Conservation (phyloP, 2,797 vertebrate genomes). For the Ceyx erithaca region DNA sequence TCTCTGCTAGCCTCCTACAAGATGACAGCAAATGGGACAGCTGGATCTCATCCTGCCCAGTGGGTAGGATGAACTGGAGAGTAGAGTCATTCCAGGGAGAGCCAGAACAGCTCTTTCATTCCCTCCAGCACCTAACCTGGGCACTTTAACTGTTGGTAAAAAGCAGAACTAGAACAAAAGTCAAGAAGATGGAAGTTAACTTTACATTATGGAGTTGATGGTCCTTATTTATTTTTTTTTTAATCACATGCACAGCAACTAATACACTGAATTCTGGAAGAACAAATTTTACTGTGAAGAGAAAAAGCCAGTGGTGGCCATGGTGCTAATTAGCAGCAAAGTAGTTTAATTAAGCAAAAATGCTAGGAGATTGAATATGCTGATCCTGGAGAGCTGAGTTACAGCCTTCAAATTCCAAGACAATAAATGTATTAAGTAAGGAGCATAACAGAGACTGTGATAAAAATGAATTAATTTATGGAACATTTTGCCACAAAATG, state of each 20-base stretch:
- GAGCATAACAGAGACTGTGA: neutral
- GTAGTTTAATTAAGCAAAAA: neutral
- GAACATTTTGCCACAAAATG: neutral
- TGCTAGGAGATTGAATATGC: neutral
- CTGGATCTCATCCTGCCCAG: neutral
- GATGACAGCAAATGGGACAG: fast-evolving
- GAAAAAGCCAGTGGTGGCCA: neutral
- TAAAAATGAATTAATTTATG: neutral
- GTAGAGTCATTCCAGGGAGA: neutral
- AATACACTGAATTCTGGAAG: slow-evolving; percentile 1
- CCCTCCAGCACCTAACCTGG: neutral
- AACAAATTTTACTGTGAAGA: neutral
- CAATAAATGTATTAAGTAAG: neutral
- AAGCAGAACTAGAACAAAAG: neutral
- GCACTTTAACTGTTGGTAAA: neutral
- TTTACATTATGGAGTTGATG: neutral
- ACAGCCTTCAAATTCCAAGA: neutral
- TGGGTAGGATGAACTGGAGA: neutral
- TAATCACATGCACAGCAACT: fast-evolving
- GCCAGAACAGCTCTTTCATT: neutral
- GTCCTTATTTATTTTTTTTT: neutral
- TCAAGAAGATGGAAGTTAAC: neutral
- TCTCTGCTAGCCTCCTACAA: neutral
- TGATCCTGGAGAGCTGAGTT: neutral
- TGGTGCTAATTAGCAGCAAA: neutral